Evolutionary conservation across 2,888 invertebrate species (phyloP).

Genomic region (Ormyrus nitidulus): DNA sequence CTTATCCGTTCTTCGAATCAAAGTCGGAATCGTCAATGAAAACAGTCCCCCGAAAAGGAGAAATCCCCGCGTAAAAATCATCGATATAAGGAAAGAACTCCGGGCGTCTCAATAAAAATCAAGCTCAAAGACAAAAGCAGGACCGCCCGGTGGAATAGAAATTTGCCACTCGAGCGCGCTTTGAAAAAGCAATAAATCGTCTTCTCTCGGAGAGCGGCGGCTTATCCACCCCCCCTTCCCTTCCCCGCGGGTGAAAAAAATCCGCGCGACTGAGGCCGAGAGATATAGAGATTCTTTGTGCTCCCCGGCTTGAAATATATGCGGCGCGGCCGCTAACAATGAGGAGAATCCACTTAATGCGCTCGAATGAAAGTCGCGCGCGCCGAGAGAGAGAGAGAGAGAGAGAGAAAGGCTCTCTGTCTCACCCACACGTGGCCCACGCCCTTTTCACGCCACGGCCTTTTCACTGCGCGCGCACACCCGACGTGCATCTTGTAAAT

Average conservation of each 20-base stretch:
- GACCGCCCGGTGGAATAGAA: background rate
- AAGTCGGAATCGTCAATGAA: too few species aligned
- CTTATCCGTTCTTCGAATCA: too few species aligned
- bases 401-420: too few species aligned
- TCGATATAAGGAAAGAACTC: too few species aligned
- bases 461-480: background rate
- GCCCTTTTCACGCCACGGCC: slow-evolving; percentile 6
- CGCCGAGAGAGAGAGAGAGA: too few species aligned
- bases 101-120: too few species aligned
- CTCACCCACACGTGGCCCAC: background rate
- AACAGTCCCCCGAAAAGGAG: too few species aligned
- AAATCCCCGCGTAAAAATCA: too few species aligned
- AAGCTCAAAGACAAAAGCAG: background rate
- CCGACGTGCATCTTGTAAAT: background rate
- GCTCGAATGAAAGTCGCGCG: slow-evolving; percentile 23
- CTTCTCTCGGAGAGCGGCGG: background rate
- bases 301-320: too few species aligned
- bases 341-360: slow-evolving; percentile 37
- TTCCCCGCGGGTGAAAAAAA: background rate
- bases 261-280: background rate
- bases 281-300: background rate
- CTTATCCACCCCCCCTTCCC: slow-evolving; percentile 15
- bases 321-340: slow-evolving; percentile 25
- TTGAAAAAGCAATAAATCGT: slow-evolving; percentile 23
- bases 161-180: slow-evolving; percentile 19